Evolutionary conservation across 2,888 invertebrate species (phyloP).

Genomic region (Drosophila mulleri): DNA sequence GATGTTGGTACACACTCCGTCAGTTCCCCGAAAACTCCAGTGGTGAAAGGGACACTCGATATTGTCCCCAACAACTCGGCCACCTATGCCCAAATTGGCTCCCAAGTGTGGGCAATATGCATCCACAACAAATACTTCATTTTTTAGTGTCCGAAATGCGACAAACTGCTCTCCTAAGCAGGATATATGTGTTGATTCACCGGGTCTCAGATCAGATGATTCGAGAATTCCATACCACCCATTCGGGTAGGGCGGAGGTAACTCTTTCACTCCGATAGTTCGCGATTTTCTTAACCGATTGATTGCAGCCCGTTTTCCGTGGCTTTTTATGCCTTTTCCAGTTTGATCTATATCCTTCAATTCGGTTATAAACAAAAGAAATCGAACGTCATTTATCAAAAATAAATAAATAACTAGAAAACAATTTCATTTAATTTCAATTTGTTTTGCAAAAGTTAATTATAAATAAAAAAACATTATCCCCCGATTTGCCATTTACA

Average conservation of each 20-base stretch:
- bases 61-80: slow-evolving; percentile 90
- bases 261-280: slow-evolving; percentile 86
- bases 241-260: slow-evolving; percentile 95
- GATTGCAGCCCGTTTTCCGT: slow-evolving; percentile 77
- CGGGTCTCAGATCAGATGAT: slow-evolving; percentile 87
- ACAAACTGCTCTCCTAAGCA: slow-evolving; percentile 90
- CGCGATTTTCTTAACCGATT: slow-evolving; percentile 86
- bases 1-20: slow-evolving; percentile 90
- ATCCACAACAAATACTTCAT: slow-evolving; percentile 89
- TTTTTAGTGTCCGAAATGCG: slow-evolving; percentile 88
- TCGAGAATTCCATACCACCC: slow-evolving; percentile 94
- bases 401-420: too few relatives aligned
- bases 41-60: slow-evolving; percentile 96
- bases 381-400: neutral
- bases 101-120: slow-evolving; percentile 97
- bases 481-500: too few relatives aligned
- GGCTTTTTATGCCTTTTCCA: neutral
- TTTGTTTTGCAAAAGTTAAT: too few relatives aligned
- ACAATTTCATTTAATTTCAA: too few relatives aligned
- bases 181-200: slow-evolving; percentile 87
- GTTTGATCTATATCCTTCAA: slow-evolving; percentile 67
- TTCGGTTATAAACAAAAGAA: neutral
- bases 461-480: too few relatives aligned
- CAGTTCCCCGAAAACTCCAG: slow-evolving; percentile 92
- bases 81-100: slow-evolving; percentile 93